These are phyloP conservation scores for Eurosta solidaginis DNA, from an alignment of 1,140 invertebrate species.

Conservation along the genomic window DNA sequence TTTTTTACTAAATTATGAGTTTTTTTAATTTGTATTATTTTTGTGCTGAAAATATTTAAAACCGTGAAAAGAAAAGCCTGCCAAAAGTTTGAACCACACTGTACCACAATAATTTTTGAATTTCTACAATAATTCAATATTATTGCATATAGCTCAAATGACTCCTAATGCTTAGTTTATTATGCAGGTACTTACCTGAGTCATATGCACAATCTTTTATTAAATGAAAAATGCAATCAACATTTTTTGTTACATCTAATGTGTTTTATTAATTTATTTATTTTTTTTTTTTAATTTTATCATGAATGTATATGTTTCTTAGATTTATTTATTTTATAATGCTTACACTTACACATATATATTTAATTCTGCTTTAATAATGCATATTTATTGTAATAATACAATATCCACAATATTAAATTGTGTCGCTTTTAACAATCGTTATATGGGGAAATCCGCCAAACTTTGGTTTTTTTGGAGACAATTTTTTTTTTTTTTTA, in stretches of 20 bases:
- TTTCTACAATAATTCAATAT: no score
- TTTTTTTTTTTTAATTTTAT: slow-evolving; percentile 30
- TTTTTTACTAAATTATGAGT: no score
- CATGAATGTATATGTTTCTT: slow-evolving; percentile 20
- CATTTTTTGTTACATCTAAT: slow-evolving; percentile 34
- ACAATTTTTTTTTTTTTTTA: slow-evolving; percentile 11
- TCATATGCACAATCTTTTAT: no score
- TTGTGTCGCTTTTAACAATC: neutral
- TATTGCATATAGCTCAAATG: no score
- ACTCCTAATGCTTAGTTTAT: no score
- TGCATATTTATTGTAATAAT: slow-evolving; percentile 32
- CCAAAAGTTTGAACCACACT: no score
- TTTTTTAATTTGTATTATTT: no score
- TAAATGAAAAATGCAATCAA: neutral
- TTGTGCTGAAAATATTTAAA: no score
- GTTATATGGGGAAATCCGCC: no score
- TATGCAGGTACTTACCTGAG: neutral
- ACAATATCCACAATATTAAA: slow-evolving; percentile 22
- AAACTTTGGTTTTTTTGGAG: neutral
- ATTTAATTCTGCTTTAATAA: slow-evolving; percentile 9
- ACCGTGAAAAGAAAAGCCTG: no score
- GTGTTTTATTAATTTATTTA: slow-evolving; percentile 31
- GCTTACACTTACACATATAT: slow-evolving; percentile 12
- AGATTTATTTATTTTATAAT: slow-evolving; percentile 3
- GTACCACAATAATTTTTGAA: no score